phyloP scores from a whole-genome alignment of 2,888 invertebrate species.

The Hypsopygia costalis region DNA sequence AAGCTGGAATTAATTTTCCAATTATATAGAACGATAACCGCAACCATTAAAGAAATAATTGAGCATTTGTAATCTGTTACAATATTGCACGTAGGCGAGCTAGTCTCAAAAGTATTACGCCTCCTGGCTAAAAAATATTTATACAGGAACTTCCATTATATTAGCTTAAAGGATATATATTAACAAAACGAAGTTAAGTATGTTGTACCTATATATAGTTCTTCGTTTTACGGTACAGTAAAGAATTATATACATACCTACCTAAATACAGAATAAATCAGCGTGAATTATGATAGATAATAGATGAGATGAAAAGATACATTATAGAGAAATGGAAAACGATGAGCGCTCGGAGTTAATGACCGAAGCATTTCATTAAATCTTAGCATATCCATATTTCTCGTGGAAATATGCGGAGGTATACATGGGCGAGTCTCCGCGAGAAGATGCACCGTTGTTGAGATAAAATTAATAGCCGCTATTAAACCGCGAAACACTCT shows the following conservation, averaged over 20 bases:
- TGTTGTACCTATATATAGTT: too few species aligned
- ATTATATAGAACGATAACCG: conserved; percentile 44
- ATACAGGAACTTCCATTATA: too few species aligned
- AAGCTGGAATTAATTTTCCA: conserved; percentile 38
- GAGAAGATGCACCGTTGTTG: conserved; percentile 53
- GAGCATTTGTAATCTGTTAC: conserved; percentile 24
- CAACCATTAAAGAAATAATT: conserved; percentile 42
- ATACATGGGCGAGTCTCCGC: conserved; percentile 11
- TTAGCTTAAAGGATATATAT: too few species aligned
- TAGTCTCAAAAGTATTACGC: too few species aligned
- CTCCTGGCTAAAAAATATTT: too few species aligned
- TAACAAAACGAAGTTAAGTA: too few species aligned
- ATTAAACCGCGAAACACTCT: conserved; percentile 73
- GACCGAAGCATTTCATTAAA: conserved; percentile 29
- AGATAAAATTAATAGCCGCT: conserved; percentile 75
- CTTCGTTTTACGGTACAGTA: too few species aligned
- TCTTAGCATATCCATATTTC: conserved; percentile 25
- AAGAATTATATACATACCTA: too few species aligned
- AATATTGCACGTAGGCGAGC: not conserved
- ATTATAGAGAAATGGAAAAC: conserved; percentile 1
- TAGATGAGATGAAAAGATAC: not conserved
- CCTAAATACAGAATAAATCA: too few species aligned
- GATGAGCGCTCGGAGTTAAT: conserved; percentile 21
- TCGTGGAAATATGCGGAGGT: conserved; percentile 13
- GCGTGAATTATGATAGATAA: too few species aligned